A percentile compares a stretch with the other conserved stretches of the same genome.
Evolutionary conservation across 2,888 invertebrate genomes (phyloP).

Genomic region (Sussaba pulchella): DNA sequence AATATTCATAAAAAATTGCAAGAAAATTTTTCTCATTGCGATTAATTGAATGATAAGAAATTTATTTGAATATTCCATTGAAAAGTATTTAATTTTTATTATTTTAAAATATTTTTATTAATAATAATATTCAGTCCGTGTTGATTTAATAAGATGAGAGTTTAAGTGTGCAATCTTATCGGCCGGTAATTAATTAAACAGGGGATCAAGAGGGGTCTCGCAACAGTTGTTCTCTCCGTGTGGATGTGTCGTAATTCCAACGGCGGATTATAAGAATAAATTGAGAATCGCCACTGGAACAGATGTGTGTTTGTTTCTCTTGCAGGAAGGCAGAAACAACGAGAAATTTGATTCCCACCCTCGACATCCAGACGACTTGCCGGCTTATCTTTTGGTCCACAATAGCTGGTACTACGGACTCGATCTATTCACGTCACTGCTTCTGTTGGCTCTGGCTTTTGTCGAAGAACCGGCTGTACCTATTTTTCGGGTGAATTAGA

Average conservation of each 20-base stretch:
- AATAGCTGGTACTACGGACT: slow-evolving; percentile 94
- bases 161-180: background rate
- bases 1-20: too few species aligned
- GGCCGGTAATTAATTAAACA: slow-evolving; percentile 1
- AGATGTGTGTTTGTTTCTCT: slow-evolving; percentile 69
- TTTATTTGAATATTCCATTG: too few species aligned
- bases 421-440: slow-evolving; percentile 91
- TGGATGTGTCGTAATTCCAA: background rate
- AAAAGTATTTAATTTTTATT: too few species aligned
- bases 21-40: too few species aligned
- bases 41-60: too few species aligned
- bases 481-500: slow-evolving; percentile 86
- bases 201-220: background rate
- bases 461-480: slow-evolving; percentile 93
- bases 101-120: slow-evolving; percentile 4
- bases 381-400: slow-evolving; percentile 94
- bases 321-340: slow-evolving; percentile 95
- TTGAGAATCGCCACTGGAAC: slow-evolving; percentile 19
- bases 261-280: background rate
- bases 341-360: slow-evolving; percentile 96
- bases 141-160: slow-evolving; percentile 18
- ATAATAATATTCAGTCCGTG: background rate
- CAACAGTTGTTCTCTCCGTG: slow-evolving; percentile 3
- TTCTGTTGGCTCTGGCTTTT: slow-evolving; percentile 91
- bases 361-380: slow-evolving; percentile 91